Evolutionary conservation across 2,113 vertebrate genomes (phyloP), one percentile per base, ranked within the genome.

Genomic region (Pipa parva): DNA sequence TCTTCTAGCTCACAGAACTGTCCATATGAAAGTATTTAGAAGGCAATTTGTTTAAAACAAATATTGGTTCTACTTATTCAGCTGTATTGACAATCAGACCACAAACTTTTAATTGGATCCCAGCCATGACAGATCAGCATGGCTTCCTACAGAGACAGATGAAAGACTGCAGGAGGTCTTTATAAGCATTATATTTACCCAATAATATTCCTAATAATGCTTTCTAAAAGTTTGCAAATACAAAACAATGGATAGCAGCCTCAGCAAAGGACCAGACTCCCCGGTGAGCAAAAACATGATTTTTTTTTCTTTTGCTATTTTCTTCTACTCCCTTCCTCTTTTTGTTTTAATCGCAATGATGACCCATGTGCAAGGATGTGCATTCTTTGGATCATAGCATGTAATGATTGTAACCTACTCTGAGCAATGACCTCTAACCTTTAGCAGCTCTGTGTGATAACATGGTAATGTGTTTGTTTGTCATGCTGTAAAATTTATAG

Each of bases 61-160:
- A 66, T 66, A 48, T 29, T 65, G 36, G 37, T 46, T 56, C 52
- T 28, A 42, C 42, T 29, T 20, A 25, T 66, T 49, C 29, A 48
- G 63, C 21, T 42, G 37, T 36, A 39, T 49, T 49, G 29, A 49
- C 42, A 49, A 58, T 22, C 22, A 45, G 51, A 46, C 17, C 50
- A 57, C 54, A 67, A 67, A 58, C 54, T 58, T 67, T 67, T 67
- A 67, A 58, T 58, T 67, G 63, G 54, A 57, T 67, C 45, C 27
- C 33, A 67, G 42, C 54, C 54, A 58, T 36, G 15, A n/a, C 21
- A 50, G 46, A 25, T 49, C 52, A 57, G 37, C 63, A 56, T 31
- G 63, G 22, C 25, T 46, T 45, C 39, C 52, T 27, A 31, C 24
- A 57, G 63, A 48, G 8, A 57, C 37, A 57, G 52, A 57, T 66